phyloP scores from a whole-genome alignment of 2,113 vertebrate genomes.

The Menidia beryllina region DNA sequence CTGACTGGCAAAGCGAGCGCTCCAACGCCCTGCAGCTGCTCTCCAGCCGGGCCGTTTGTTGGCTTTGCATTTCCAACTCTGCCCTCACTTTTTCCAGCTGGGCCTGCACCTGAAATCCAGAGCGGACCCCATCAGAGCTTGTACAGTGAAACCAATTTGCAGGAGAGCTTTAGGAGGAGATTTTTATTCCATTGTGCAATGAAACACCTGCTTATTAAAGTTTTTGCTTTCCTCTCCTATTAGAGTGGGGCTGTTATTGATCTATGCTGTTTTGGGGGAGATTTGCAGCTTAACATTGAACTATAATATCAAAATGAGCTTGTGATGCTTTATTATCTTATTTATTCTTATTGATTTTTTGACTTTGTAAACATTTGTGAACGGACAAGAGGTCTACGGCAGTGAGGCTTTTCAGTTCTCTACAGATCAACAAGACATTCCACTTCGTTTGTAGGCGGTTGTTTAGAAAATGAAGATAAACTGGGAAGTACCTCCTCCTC shows the following conservation, averaged over 20 bases:
- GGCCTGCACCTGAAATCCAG: constrained; percentile 63
- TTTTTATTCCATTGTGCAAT: too few species aligned
- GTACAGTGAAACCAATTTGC: neutral
- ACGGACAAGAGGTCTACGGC: neutral
- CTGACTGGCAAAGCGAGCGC: constrained; percentile 89
- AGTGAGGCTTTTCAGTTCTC: neutral
- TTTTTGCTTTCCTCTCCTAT: too few species aligned
- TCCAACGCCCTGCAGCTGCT: constrained; percentile 92
- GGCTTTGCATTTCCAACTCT: constrained; percentile 90
- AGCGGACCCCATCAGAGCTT: neutral
- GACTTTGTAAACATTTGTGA: neutral
- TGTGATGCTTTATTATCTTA: too few species aligned
- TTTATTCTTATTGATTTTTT: neutral
- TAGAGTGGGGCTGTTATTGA: neutral
- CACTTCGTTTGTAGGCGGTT: neutral
- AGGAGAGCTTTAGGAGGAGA: too few species aligned
- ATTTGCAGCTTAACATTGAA: neutral
- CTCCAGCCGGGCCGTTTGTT: constrained; percentile 89
- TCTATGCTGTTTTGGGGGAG: neutral
- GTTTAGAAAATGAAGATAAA: neutral
- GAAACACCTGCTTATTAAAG: too few species aligned
- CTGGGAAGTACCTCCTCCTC: constrained; percentile 86
- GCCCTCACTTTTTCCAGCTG: constrained; percentile 88
- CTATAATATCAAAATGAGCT: neutral
- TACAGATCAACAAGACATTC: neutral